Evolutionary conservation across 1,140 invertebrate genomes (phyloP).

Genomic region (Araneus ventricosus): DNA sequence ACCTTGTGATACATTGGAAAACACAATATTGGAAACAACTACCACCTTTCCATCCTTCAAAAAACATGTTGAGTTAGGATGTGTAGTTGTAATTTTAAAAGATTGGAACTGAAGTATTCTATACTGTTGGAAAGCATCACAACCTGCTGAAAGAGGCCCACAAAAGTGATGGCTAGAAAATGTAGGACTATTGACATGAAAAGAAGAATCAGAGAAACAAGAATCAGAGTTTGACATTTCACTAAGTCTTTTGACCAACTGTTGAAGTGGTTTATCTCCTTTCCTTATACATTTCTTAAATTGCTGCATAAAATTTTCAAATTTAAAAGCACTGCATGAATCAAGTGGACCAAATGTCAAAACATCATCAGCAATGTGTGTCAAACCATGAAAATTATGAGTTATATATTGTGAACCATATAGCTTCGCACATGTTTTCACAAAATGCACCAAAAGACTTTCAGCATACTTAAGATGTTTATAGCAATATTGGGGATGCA

Average conservation of each 20-base stretch:
- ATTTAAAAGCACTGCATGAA: not conserved
- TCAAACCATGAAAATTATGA: slow-evolving; percentile 28
- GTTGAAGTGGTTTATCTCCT: too few species aligned
- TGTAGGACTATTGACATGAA: not conserved
- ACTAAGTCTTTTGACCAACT: too few species aligned
- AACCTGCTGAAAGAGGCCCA: too few species aligned
- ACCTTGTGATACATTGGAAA: not conserved
- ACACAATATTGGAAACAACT: too few species aligned
- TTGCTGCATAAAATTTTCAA: slow-evolving; percentile 4
- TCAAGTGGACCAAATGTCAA: slow-evolving; percentile 4
- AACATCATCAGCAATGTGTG: slow-evolving; percentile 22
- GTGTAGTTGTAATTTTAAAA: not conserved
- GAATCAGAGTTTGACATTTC: too few species aligned
- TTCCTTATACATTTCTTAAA: slow-evolving; percentile 3
- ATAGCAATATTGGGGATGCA: not conserved
- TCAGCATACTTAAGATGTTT: not conserved
- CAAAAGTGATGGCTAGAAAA: too few species aligned
- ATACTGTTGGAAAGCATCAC: not conserved
- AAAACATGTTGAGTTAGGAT: slow-evolving; percentile 20
- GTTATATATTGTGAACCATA: too few species aligned
- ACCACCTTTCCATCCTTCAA: not conserved
- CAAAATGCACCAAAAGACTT: too few species aligned
- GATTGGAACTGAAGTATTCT: not conserved
- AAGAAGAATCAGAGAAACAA: not conserved
- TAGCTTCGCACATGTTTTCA: too few species aligned